Evolutionary conservation across 92 coral and sea anemone genomes (phyloP).

Genomic region (Isaurus tuberculatus): DNA sequence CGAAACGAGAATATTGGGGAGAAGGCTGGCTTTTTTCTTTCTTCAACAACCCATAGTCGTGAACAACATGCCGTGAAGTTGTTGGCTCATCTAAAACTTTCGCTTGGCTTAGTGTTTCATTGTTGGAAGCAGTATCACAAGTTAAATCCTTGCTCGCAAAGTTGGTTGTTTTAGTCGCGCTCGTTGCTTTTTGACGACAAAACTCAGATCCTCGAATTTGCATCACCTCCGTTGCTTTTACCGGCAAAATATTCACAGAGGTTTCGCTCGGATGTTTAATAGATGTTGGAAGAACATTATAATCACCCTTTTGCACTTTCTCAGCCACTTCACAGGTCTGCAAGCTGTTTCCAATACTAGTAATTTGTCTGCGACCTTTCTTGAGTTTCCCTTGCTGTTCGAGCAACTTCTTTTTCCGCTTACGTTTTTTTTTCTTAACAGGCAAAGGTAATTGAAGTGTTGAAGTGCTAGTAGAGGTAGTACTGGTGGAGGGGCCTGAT

Average conservation of each 20-base stretch:
- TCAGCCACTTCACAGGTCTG: neutral
- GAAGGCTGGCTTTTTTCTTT: constrained; percentile 58
- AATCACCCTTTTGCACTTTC: neutral
- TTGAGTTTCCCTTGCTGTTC: constrained; percentile 52
- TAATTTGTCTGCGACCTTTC: constrained; percentile 18
- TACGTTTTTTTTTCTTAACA: constrained; percentile 55
- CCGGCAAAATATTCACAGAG: neutral
- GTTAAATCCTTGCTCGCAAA: neutral
- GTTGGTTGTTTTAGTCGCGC: neutral
- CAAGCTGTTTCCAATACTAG: neutral
- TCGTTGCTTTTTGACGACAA: constrained; percentile 24
- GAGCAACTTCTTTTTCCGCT: constrained; percentile 54
- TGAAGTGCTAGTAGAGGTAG: constrained; percentile 33
- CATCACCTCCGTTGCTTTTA: neutral
- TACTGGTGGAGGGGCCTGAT: constrained; percentile 31
- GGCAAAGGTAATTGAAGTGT: constrained; percentile 46
- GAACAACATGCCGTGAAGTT: constrained; percentile 32
- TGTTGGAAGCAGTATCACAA: constrained; percentile 9
- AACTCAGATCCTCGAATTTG: constrained; percentile 1
- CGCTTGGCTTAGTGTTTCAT: constrained; percentile 3
- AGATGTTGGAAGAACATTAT: neutral
- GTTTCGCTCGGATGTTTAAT: constrained; percentile 1
- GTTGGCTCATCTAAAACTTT: constrained; percentile 30
- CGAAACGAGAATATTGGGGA: constrained; percentile 83
- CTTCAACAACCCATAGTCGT: constrained; percentile 34